Conservation (phyloP, 2,888 invertebrate species). For the Napeogenes sylphis region DNA sequence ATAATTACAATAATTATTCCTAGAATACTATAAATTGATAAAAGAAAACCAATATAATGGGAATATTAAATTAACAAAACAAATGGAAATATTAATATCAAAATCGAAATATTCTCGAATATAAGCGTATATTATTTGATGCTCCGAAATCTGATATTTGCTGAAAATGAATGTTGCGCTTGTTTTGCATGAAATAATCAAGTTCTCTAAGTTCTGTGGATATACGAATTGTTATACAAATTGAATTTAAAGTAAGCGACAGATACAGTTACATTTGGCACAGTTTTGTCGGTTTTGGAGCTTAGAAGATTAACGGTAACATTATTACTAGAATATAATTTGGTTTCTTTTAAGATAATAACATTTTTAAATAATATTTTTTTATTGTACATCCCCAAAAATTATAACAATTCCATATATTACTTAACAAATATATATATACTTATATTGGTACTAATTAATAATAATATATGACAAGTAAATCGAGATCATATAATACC, state of each 20-base stretch:
- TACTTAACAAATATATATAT: no score
- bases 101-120: not conserved
- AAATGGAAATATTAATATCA: not conserved
- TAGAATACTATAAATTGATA: no score
- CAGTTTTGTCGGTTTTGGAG: not conserved
- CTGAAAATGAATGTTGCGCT: slow-evolving; percentile 1
- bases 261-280: not conserved
- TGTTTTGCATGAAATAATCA: slow-evolving; percentile 14
- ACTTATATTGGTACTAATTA: no score
- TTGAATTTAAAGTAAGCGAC: slow-evolving; percentile 4
- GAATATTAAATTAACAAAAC: not conserved
- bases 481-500: no score
- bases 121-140: not conserved
- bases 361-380: no score
- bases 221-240: slow-evolving; percentile 5
- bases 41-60: no score
- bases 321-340: not conserved
- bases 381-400: no score
- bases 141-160: slow-evolving; percentile 3
- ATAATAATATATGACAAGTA: no score
- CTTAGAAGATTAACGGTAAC: no score
- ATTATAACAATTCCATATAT: no score
- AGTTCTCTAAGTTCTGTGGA: slow-evolving; percentile 5
- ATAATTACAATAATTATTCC: no score
- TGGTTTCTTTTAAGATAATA: not conserved